Evolutionary conservation across 2,888 invertebrate species (phyloP), one percentile per base, ranked within the genome.

Genomic region (Nymphalis c-album): DNA sequence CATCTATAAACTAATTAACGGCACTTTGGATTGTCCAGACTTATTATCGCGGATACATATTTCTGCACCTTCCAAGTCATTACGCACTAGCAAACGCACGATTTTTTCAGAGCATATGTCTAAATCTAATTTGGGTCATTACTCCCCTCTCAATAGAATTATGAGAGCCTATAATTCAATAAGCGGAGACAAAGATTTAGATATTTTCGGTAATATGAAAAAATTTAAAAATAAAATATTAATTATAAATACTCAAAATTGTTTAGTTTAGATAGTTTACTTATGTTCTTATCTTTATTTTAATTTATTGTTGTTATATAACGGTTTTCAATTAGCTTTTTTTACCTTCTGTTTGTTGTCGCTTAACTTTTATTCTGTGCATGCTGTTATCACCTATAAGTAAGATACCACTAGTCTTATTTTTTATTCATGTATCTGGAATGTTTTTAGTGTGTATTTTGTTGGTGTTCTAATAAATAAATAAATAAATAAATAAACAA

Each of bases 221-320:
- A 48, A 48, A 48, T n/a, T 48, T 48, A 48, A 48, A 48, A 48
- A 48, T 48, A 48, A 48, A 48, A 17, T 48, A n/a, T n/a, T 35
- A 35, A 35, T 8, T 35, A 35, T 7, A 35, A 35, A 8, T 35
- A n/a, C 48, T 48, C 17, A 47, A 16, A 47, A 47, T 47, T 47
- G 47, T 47, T 47, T 16, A 4, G 47, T 47, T 47, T 47, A 16
- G 47, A 26, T 26, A 26, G 26, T 3, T 26, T 26, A 26, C 26
- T 26, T 26, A 26, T 26, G 26, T 26, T 26, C 26, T 26, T 26
- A 26, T 26, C 26, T 26, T 26, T 26, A 26, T 26, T 26, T 26
- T 26, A 26, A 26, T 26, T 26, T 26, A 26, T 26, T 26, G 26
- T 26, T 26, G 26, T 26, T 26, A 26, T 26, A 26, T 26, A 26